Evolutionary conservation across 2,888 invertebrate genomes (phyloP), one percentile per base, ranked within the genome.

Genomic region (Chaitophorus viminalis): DNA sequence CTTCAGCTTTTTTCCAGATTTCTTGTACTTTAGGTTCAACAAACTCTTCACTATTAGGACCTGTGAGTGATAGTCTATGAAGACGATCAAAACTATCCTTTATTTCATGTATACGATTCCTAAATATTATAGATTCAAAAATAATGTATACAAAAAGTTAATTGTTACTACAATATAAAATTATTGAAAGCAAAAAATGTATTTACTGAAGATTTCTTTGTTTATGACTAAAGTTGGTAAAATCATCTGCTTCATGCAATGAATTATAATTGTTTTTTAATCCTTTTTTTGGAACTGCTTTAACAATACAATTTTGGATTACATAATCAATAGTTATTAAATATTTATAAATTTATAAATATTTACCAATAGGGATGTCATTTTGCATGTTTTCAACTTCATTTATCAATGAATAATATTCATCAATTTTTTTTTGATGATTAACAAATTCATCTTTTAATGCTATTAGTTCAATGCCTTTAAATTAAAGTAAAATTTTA

Each of bases 401-500:
- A 90, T 94, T 93, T 83, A 97, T 92, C 88, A 98, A 91, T 75
- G 95, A 94, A 91, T 96, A 95, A 91, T 97, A 98, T 91, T 98
- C 95, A 91, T 98, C 96, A 82, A 98, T 94, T 92, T 98, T 98
- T 90, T 97, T 96, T 91, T 98, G 97, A 91, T 98, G 97, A 91
- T 98, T 98, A 33, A 92, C 92, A 91, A 98, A 98, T 92, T 98
- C 98, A 91, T 98, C 96, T 91, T 95, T 95, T 29, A 98, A 91
- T 0, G 96, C 94, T 89, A 94, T 93, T 76, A 98, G 91, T 92
- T 98, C 98, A 89, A 96, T 95, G 89, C 94, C 94, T 93, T 90
- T 82, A 91, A 88, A 90, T 90, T 87, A 82, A 89, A 83, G n/a
- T 17, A 21, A 31, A 25, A 79, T 33, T 36, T 54, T 33, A 72